A percentile compares a stretch with the other conserved stretches of the same genome.
Conservation (phyloP, 2,797 vertebrate genomes). For the Cephalopachus bancanus region DNA sequence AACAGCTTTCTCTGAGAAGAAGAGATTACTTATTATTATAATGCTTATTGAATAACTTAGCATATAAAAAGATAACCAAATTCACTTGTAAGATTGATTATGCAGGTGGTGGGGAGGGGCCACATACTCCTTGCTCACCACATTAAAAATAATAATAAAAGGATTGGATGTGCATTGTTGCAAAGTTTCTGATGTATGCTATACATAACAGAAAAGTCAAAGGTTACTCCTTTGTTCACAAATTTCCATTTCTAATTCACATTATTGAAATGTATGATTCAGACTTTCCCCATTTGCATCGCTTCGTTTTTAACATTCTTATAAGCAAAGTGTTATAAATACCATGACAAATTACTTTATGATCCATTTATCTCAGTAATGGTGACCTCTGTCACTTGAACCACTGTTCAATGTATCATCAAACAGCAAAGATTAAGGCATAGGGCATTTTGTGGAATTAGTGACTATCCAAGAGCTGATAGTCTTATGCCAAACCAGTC, state of each 20-base stretch:
- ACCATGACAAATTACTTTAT: slow-evolving; percentile 64
- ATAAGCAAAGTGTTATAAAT: slow-evolving; percentile 64
- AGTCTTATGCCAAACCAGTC: slow-evolving; percentile 67
- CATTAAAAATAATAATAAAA: no score
- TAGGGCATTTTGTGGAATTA: slow-evolving; percentile 73
- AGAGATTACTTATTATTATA: background rate
- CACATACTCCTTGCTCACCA: background rate
- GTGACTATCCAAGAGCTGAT: slow-evolving; percentile 62
- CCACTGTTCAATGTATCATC: slow-evolving; percentile 49
- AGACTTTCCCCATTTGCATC: background rate
- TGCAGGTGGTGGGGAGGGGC: background rate
- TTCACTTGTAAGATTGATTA: background rate
- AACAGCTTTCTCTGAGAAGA: background rate
- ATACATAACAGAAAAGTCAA: background rate
- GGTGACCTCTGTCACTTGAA: slow-evolving; percentile 80
- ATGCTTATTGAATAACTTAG: background rate
- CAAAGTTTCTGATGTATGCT: background rate
- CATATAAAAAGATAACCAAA: background rate
- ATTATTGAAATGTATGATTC: slow-evolving; percentile 21
- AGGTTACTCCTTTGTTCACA: background rate
- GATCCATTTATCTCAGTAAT: slow-evolving; percentile 72
- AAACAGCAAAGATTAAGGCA: slow-evolving; percentile 68
- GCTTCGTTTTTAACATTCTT: slow-evolving; percentile 67
- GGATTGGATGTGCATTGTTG: background rate
- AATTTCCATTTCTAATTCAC: slow-evolving; percentile 64